Evolutionary conservation across 2,113 vertebrate species (phyloP), one percentile per base, ranked within the genome.

Genomic region (Anarhynchus alexandrinus): DNA sequence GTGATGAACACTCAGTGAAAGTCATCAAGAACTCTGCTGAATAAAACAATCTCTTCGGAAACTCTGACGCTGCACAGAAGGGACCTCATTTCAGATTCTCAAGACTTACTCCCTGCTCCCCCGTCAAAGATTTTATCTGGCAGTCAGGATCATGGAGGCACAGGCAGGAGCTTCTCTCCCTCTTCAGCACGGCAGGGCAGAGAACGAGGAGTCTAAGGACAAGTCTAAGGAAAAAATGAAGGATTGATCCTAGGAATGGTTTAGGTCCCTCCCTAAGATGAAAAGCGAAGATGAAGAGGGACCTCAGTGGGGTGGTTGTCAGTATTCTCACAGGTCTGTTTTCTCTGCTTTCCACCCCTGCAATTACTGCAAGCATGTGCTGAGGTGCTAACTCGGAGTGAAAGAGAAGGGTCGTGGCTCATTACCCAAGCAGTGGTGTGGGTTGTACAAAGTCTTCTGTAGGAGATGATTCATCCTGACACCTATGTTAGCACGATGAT

Each of bases 401-500:
- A 45, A 30, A 36, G 57, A 91, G 49, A 64, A 86, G 77, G 51
- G 86, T 71, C 0, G 0, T 16, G 83, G 89, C 55, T 95, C 57
- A 0, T 42, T 89, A 67, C 72, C 86, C 5, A 0, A 86, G 93
- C 72, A 57, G 59, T 3, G 2, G 21, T 40, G 93, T 79, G 86
- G 89, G 89, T 40, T 94, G 73, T 36, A 36, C 70, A 55, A 47
- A 89, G 26, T 47, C 73, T 91, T 52, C 84, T 72, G 52, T 9
- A 65, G 52, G 77, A 72, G 34, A 72, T 94, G 93, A 95, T 89
- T 91, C 93, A 84, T 87, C 70, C 66, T 71, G 69, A 93, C 94
- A 82, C 78, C 66, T 38, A 3, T 76, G 70, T n/a, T 91, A 79
- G 18, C 0, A 0, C 2, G 6, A 55, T 91, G 40, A 67, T 67